phyloP scores from a whole-genome alignment of 2,797 vertebrate species.

The Tachyglossus aculeatus region DNA sequence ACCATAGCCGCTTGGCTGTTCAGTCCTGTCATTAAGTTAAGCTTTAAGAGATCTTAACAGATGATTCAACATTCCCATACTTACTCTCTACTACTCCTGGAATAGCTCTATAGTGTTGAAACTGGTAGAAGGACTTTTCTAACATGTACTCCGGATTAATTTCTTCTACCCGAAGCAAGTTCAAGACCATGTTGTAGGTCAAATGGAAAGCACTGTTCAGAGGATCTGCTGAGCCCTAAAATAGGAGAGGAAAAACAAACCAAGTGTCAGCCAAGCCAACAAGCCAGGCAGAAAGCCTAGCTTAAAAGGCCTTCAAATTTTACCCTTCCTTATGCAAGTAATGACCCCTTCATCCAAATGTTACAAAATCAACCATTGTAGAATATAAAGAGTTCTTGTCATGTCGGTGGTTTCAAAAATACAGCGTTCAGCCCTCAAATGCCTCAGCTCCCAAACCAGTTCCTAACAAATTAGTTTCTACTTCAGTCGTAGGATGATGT shows the following conservation, averaged over 20 bases:
- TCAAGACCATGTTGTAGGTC: slow-evolving; percentile 98
- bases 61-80: slow-evolving; percentile 34
- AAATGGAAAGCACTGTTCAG: slow-evolving; percentile 95
- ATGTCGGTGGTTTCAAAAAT: too few species aligned
- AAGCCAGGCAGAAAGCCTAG: too few species aligned
- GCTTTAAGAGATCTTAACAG: neutral
- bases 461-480: too few species aligned
- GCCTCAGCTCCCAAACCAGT: too few species aligned
- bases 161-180: slow-evolving; percentile 94
- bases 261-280: neutral
- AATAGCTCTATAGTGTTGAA: slow-evolving; percentile 95
- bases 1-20: neutral
- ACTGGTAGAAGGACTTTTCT: slow-evolving; percentile 98
- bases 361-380: too few species aligned
- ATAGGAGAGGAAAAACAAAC: slow-evolving; percentile 12
- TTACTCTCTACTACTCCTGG: slow-evolving; percentile 95
- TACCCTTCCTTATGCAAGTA: too few species aligned
- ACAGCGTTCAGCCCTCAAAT: too few species aligned
- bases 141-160: slow-evolving; percentile 98
- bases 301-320: too few species aligned
- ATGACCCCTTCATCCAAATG: too few species aligned
- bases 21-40: neutral
- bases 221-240: slow-evolving; percentile 92
- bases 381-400: too few species aligned
- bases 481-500: too few species aligned